These are phyloP conservation scores for Chironomus tepperi DNA, from an alignment of 1,140 invertebrate genomes.

Conservation along the genomic window DNA sequence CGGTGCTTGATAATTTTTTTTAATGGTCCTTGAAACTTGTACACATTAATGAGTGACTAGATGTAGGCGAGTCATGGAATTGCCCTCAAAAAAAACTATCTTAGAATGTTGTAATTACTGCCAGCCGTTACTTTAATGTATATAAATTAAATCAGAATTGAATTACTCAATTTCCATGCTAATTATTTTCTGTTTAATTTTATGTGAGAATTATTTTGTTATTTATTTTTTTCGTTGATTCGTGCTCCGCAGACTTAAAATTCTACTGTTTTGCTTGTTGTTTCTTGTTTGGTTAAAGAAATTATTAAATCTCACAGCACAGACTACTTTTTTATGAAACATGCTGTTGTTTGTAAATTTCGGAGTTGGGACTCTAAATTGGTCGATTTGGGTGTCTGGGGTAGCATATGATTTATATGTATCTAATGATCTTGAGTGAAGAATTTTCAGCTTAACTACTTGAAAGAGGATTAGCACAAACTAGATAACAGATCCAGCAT, in stretches of 20 bases:
- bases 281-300: background rate
- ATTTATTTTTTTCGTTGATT: background rate
- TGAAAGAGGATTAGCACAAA: no score
- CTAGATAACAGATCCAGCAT: no score
- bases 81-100: background rate
- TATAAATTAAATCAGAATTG: constrained; percentile 9
- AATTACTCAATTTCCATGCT: constrained; percentile 8
- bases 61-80: background rate
- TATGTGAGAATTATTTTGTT: background rate
- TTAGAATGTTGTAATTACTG: background rate
- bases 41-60: background rate
- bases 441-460: no score
- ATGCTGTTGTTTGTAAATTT: background rate
- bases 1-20: no score
- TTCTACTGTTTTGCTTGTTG: background rate
- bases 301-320: background rate
- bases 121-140: background rate
- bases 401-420: no score
- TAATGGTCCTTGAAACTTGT: background rate
- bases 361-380: background rate
- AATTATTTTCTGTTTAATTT: background rate
- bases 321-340: background rate
- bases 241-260: background rate
- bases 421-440: no score
- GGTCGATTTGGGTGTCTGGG: background rate